Percentiles rank a stretch among this genome's conserved stretches.
These are phyloP conservation scores for Drosophila guanche DNA, from an alignment of 1,140 invertebrate species.

Conservation along the genomic window DNA sequence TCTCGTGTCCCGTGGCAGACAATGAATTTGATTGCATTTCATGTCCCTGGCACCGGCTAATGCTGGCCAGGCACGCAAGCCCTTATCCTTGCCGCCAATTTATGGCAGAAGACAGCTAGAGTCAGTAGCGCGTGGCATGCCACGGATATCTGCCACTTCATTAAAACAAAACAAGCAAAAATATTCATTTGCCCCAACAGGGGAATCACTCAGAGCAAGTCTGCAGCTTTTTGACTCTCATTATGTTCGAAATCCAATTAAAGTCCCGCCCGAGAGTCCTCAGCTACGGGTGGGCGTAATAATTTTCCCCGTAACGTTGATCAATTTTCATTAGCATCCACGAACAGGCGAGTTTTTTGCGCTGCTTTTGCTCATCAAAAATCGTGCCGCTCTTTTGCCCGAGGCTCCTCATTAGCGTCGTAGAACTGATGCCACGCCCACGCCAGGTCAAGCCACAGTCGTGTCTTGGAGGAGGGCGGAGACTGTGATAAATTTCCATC, in stretches of 20 bases:
- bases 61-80: conserved; percentile 29
- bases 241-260: conserved; percentile 35
- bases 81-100: conserved; percentile 40
- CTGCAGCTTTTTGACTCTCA: neutral
- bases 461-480: conserved; percentile 4
- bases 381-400: conserved; percentile 5
- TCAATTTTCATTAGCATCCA: conserved; percentile 65
- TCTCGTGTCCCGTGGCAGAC: conserved; percentile 39
- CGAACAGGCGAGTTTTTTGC: neutral
- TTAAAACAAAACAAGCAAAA: conserved; percentile 51
- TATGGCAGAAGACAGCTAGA: conserved; percentile 29
- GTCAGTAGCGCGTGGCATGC: conserved; percentile 11
- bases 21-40: conserved; percentile 60
- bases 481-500: conserved; percentile 62
- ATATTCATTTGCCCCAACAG: conserved; percentile 47
- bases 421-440: conserved; percentile 19
- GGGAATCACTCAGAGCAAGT: conserved; percentile 24
- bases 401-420: conserved; percentile 18
- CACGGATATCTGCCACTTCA: conserved; percentile 31
- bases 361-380: conserved; percentile 6
- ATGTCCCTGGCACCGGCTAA: conserved; percentile 47
- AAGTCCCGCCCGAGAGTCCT: conserved; percentile 6
- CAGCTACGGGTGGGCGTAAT: conserved; percentile 33
- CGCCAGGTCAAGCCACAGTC: conserved; percentile 1
- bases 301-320: conserved; percentile 44